Evolutionary conservation across 2,113 vertebrate species (phyloP).

Genomic region (Varanus salvator): DNA sequence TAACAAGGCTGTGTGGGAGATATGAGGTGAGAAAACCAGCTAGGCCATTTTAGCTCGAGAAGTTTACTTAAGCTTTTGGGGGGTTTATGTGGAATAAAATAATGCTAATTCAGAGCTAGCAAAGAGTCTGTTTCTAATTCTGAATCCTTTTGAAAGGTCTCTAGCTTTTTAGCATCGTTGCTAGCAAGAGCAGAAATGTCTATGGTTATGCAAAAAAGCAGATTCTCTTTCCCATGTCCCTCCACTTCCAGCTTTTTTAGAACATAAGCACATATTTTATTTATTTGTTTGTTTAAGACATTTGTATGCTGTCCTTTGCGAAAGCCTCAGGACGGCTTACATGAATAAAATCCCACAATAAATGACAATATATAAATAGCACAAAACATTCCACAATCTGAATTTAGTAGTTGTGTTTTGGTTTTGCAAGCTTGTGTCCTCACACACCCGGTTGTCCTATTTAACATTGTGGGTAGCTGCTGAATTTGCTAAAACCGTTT

Average conservation of each 20-base stretch:
- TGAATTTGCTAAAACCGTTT: conserved; percentile 71
- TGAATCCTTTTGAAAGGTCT: conserved; percentile 44
- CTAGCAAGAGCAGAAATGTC: conserved; percentile 24
- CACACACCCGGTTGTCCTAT: conserved; percentile 46
- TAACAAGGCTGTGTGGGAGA: conserved; percentile 20
- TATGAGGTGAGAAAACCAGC: not conserved
- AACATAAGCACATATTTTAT: conserved; percentile 31
- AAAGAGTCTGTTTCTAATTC: conserved; percentile 61
- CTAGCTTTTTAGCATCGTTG: conserved; percentile 46
- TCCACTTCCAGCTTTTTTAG: conserved; percentile 26
- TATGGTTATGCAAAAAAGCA: not conserved
- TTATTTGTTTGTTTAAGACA: too few relatives aligned
- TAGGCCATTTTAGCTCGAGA: conserved; percentile 38
- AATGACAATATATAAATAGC: too few relatives aligned
- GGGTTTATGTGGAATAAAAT: conserved; percentile 52
- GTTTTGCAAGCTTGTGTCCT: conserved; percentile 53
- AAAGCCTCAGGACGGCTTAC: too few relatives aligned
- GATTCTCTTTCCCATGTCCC: conserved; percentile 16
- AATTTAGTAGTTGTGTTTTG: conserved; percentile 35
- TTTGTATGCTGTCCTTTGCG: too few relatives aligned
- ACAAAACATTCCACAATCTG: too few relatives aligned
- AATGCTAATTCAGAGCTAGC: conserved; percentile 54
- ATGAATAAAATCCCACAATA: too few relatives aligned
- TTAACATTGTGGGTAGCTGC: conserved; percentile 63
- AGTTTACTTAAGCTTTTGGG: conserved; percentile 58